Base-by-base conservation (phyloP, 2,797 vertebrate species). In the Channa striata region DNA sequence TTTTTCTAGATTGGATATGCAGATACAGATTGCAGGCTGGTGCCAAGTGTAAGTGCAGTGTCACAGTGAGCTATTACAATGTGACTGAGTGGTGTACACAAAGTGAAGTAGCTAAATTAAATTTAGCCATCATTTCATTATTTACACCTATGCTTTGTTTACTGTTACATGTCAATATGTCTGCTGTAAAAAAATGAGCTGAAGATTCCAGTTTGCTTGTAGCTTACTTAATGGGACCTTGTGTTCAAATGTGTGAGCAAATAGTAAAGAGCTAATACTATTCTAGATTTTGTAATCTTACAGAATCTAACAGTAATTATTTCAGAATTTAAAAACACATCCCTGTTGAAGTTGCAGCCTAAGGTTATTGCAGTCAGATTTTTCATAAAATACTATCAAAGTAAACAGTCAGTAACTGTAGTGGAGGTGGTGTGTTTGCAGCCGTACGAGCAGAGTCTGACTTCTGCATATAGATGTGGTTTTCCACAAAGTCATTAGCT, bases 401-500 rank as follows among this genome's bases (percentile, higher is more conserved):
- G 53, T 46, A 4, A 19, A 34, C 16, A 51, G 43, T 4, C 11
- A 14, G 25, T 30, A 30, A 30, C 6, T 30, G 25, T 17, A 14
- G 46, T 40, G 30, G 33, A 42, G 56, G 36, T 20, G 34, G n/a
- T 46, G 42, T 46, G 58, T 63, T 64, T 37, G 53, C 54, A 57
- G 23, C 42, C 53, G 36, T 58, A 56, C 21, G 40, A 60, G 34
- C 21, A 77, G 57, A 65, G 51, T 66, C 49, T 25, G 54, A 36
- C 43, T 53, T 66, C 72, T 74, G 60, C 61, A 47, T 68, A 73
- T 52, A 69, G 57, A 80, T 42, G 74, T 74, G 66, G 72, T 78
- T 74, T 78, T 47, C 53, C 74, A 60, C 58, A 77, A 64, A 80
- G 71, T 63, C 77, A 69, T 82, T 80, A 78, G 43, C 49, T 63